phyloP scores from a whole-genome alignment of 2,113 vertebrate species.

The Onychorhynchus coronatus region DNA sequence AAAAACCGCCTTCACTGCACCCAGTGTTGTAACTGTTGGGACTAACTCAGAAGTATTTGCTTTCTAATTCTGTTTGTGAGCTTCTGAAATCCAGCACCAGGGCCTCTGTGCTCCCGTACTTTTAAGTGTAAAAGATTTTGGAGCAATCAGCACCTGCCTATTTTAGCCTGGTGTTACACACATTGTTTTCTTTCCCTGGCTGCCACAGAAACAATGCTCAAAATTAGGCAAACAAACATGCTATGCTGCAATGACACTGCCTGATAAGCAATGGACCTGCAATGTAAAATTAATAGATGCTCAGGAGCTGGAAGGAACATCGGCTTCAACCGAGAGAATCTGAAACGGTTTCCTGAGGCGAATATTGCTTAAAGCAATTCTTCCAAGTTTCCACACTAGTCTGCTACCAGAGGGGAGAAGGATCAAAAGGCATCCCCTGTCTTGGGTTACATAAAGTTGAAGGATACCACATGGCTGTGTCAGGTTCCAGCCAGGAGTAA shows the following conservation, averaged over 20 bases:
- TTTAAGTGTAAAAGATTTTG: not conserved
- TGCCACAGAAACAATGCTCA: not conserved
- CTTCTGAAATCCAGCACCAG: not conserved
- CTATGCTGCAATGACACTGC: not conserved
- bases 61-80: not conserved
- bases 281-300: not conserved
- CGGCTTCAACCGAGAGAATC: not conserved
- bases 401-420: not conserved
- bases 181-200: not conserved
- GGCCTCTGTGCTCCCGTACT: not conserved
- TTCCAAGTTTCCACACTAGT: not conserved
- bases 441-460: slow-evolving; percentile 19
- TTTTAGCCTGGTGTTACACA: not conserved
- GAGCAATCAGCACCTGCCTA: not conserved
- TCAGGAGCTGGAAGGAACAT: not conserved
- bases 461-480: slow-evolving; percentile 35
- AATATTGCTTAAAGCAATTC: not conserved
- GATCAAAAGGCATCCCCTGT: slow-evolving; percentile 7
- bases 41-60: not conserved
- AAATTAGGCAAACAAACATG: not conserved
- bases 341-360: not conserved
- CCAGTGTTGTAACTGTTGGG: accelerated
- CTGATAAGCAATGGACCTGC: not conserved
- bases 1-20: not conserved
- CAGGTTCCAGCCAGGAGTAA: slow-evolving; percentile 64